Evolutionary conservation across 2,888 invertebrate species (phyloP).

Genomic region (Macrosiphum euphorbiae): DNA sequence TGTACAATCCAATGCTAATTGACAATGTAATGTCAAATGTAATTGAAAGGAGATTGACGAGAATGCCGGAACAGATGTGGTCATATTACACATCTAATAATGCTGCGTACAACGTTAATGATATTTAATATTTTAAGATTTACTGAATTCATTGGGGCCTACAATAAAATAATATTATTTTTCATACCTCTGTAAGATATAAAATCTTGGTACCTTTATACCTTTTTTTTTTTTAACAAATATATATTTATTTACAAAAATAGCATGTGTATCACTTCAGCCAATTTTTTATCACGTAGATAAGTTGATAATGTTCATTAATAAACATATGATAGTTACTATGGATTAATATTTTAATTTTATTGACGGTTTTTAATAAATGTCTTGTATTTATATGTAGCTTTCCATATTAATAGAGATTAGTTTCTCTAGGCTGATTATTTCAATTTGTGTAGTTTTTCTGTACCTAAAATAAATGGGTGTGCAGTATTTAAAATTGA

Average conservation of each 20-base stretch:
- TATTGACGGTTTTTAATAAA: not conserved
- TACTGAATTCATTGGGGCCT: not conserved
- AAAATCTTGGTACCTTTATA: not conserved
- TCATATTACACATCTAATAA: not conserved
- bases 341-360: not conserved
- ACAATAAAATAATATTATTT: not conserved
- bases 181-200: not conserved
- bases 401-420: too few relatives aligned
- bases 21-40: not conserved
- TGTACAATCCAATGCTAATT: constrained; percentile 22
- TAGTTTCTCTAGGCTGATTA: too few relatives aligned
- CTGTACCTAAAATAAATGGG: too few relatives aligned
- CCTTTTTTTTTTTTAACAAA: not conserved
- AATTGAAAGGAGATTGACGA: not conserved
- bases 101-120: constrained; percentile 48
- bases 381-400: not conserved
- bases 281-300: not conserved
- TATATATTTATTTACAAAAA: not conserved
- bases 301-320: not conserved
- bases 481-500: too few relatives aligned
- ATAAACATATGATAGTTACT: too few relatives aligned
- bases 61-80: constrained; percentile 42
- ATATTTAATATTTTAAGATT: not conserved
- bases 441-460: too few relatives aligned
- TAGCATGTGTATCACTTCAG: not conserved